These are phyloP conservation scores for Pituophis catenifer DNA, from an alignment of 2,113 vertebrate species.

Conservation along the genomic window DNA sequence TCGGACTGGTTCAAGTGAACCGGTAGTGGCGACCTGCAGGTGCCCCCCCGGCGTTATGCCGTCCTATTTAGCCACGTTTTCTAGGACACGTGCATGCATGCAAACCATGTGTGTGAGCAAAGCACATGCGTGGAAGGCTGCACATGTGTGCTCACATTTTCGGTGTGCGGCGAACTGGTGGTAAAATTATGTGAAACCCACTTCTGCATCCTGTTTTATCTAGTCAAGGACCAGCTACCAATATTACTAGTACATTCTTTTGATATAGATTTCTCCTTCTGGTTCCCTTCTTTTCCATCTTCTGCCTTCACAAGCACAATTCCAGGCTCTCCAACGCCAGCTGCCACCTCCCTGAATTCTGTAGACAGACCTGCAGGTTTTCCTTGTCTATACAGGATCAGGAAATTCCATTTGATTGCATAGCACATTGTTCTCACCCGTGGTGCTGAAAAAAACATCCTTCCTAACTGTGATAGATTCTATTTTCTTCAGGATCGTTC, in stretches of 20 bases:
- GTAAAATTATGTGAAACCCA: too few species aligned
- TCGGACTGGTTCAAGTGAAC: too few species aligned
- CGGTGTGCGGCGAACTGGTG: too few species aligned
- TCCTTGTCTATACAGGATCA: neutral
- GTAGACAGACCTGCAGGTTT: neutral
- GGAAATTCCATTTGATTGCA: neutral
- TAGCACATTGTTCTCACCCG: neutral
- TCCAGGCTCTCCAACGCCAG: neutral
- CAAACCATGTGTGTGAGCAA: too few species aligned
- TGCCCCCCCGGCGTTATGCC: too few species aligned
- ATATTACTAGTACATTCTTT: neutral
- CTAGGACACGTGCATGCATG: too few species aligned
- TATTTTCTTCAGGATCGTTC: neutral
- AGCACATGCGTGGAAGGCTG: too few species aligned
- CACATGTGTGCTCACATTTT: too few species aligned
- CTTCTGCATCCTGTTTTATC: neutral
- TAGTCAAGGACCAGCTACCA: constrained; percentile 3
- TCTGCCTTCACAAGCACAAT: neutral
- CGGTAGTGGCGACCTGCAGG: too few species aligned
- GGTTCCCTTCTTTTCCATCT: neutral
- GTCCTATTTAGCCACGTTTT: too few species aligned
- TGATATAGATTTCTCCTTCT: neutral
- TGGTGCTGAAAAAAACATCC: neutral
- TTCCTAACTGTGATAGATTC: neutral
- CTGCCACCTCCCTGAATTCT: neutral